These are phyloP conservation scores for Pomatorhinus ruficollis DNA, from an alignment of 2,113 vertebrate species.

Conservation along the genomic window DNA sequence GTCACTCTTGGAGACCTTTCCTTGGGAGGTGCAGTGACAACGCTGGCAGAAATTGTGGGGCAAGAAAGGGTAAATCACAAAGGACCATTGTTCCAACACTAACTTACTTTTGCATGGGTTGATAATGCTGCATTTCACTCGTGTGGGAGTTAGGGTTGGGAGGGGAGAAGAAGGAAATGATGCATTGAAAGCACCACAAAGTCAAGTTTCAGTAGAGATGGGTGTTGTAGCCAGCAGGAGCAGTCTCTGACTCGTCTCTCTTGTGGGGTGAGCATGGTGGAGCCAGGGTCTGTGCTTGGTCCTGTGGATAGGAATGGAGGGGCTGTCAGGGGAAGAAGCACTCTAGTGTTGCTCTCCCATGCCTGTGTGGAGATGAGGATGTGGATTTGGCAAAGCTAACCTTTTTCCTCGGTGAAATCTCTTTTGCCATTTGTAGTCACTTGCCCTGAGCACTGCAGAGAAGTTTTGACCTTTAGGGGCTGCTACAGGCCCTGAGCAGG, in stretches of 20 bases:
- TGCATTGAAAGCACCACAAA: neutral
- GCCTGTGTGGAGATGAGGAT: neutral
- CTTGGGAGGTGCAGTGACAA: neutral
- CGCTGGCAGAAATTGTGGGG: neutral
- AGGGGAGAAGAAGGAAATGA: neutral
- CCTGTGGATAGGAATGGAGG: neutral
- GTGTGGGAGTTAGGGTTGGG: neutral
- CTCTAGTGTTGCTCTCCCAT: neutral
- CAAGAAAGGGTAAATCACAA: neutral
- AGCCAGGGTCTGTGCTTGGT: neutral
- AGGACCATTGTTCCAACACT: neutral
- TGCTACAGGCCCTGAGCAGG: neutral
- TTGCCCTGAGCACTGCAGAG: neutral
- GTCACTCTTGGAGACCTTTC: accelerated
- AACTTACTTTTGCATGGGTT: neutral
- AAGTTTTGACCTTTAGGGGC: neutral
- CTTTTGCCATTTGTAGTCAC: neutral
- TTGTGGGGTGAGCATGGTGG: neutral
- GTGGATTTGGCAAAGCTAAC: neutral
- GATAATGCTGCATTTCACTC: neutral
- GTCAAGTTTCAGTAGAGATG: neutral
- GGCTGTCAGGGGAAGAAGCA: neutral
- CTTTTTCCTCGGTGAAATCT: neutral
- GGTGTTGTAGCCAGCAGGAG: neutral
- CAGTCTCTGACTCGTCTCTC: neutral